A percentile compares a stretch with the other conserved stretches of the same genome.
These are phyloP conservation scores for Elanoides forficatus DNA, from an alignment of 2,113 vertebrate species.

Conservation along the genomic window DNA sequence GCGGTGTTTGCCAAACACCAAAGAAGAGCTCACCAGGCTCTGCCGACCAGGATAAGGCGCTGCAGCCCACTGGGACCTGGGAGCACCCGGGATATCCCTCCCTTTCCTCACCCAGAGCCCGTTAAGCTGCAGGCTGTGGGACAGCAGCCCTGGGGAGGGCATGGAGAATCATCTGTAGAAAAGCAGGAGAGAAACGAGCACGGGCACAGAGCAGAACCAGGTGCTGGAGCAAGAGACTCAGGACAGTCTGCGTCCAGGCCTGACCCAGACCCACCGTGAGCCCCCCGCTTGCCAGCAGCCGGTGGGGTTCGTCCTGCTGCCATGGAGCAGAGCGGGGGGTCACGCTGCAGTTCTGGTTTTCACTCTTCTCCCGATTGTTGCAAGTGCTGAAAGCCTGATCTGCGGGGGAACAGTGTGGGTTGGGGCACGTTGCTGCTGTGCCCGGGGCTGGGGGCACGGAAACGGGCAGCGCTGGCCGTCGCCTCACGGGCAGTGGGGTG, in stretches of 20 bases:
- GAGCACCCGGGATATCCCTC: background rate
- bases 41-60: fast-evolving
- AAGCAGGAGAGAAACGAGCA: background rate
- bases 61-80: background rate
- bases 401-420: fast-evolving
- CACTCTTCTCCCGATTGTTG: fast-evolving
- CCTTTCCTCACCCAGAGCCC: background rate
- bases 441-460: fast-evolving
- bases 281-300: background rate
- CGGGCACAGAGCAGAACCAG: background rate
- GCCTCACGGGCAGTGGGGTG: fast-evolving
- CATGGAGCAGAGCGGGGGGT: fast-evolving
- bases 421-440: background rate
- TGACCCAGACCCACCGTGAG: background rate
- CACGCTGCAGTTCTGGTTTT: background rate
- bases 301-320: fast-evolving
- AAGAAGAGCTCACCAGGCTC: background rate
- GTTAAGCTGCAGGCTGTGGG: fast-evolving
- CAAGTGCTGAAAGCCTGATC: too few species aligned
- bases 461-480: fast-evolving
- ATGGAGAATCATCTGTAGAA: background rate
- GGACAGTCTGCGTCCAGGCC: background rate
- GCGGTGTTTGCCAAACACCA: fast-evolving
- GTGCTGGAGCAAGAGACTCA: fast-evolving
- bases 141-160: background rate